A percentile compares a stretch with the other conserved stretches of the same genome.
Conservation (phyloP, 1,140 invertebrate genomes). For the Bombus cullumanus region DNA sequence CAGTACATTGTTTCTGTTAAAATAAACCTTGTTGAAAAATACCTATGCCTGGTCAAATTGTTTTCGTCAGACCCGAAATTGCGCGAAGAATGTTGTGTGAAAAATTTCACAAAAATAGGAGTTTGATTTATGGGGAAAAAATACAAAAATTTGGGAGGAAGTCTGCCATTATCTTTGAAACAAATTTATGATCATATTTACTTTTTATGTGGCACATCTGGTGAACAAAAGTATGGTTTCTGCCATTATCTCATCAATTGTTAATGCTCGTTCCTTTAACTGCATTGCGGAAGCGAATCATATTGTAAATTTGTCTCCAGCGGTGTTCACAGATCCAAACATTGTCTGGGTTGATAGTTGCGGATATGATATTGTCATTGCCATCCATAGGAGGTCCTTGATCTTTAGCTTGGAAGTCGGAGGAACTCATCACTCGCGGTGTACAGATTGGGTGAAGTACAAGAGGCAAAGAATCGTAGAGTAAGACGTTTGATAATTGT, state of each 20-base stretch:
- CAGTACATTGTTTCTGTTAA: slow-evolving; percentile 82
- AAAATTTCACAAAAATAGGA: not conserved
- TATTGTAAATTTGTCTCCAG: slow-evolving; percentile 91
- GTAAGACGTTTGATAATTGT: not conserved
- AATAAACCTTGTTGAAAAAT: slow-evolving; percentile 81
- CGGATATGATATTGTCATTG: slow-evolving; percentile 85
- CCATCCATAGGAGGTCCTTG: slow-evolving; percentile 81
- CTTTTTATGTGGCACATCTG: too few species aligned
- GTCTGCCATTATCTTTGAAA: too few species aligned
- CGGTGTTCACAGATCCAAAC: slow-evolving; percentile 96
- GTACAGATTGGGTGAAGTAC: slow-evolving; percentile 87
- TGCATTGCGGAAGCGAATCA: slow-evolving; percentile 90
- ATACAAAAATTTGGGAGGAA: not conserved
- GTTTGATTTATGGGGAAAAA: not conserved
- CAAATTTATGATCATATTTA: too few species aligned
- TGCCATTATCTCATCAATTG: slow-evolving; percentile 90
- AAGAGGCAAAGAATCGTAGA: not conserved
- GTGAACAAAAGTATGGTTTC: slow-evolving; percentile 82
- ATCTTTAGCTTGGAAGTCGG: slow-evolving; percentile 81
- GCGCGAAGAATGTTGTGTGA: not conserved
- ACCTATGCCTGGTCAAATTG: not conserved
- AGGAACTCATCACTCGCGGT: slow-evolving; percentile 90
- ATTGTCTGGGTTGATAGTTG: slow-evolving; percentile 86
- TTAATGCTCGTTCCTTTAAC: slow-evolving; percentile 83
- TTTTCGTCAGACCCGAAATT: not conserved